Conservation (phyloP, 1,140 invertebrate genomes). For the Onthophagus taurus region DNA sequence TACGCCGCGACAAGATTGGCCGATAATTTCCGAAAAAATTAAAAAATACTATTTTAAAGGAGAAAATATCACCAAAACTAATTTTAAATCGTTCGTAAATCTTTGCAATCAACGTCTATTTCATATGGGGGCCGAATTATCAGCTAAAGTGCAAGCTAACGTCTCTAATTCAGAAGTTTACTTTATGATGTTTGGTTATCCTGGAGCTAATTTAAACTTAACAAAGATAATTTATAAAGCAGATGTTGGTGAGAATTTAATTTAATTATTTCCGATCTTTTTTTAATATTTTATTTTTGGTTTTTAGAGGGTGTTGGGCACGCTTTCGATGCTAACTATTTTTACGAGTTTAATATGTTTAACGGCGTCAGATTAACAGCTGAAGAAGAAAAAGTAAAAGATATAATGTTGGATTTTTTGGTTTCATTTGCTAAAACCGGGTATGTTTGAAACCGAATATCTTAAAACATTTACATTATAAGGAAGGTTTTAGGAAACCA, state of each 20-base stretch:
- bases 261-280: background rate
- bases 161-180: background rate
- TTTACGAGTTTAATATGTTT: background rate
- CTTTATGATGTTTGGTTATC: background rate
- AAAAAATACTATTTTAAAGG: slow-evolving; percentile 8
- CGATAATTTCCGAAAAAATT: slow-evolving; percentile 5
- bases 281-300: background rate
- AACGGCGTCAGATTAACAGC: background rate
- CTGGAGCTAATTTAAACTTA: background rate
- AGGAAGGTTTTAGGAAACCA: background rate
- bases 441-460: background rate
- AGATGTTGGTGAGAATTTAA: no score
- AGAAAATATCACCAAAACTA: background rate
- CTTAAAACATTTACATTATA: background rate
- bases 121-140: background rate
- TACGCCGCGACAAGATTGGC: background rate
- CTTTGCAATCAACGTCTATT: slow-evolving; percentile 5
- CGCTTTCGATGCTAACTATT: background rate
- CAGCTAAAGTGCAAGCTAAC: background rate
- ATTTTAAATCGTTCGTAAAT: slow-evolving; percentile 7
- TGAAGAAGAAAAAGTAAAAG: slow-evolving; percentile 4
- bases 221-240: background rate
- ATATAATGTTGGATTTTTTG: slow-evolving; percentile 2
- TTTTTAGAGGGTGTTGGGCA: slow-evolving; percentile 3
- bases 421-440: slow-evolving; percentile 1